A percentile compares a stretch with the other conserved stretches of the same genome.
Evolutionary conservation across 2,888 invertebrate genomes (phyloP).

Genomic region (Cephus nigrinus): DNA sequence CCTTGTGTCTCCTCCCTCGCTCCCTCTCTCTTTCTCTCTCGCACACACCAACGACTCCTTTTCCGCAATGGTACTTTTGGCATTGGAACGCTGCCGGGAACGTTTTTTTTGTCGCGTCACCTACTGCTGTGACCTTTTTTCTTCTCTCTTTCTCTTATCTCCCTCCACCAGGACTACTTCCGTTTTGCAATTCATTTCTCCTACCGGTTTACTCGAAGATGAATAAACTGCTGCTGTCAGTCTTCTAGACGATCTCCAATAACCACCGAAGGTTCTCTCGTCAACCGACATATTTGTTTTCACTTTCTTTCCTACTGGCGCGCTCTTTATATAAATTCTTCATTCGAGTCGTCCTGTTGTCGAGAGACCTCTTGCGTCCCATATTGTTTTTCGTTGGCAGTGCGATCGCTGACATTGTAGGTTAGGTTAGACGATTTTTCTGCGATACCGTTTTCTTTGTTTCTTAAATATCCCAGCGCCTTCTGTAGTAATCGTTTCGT

Average conservation of each 20-base stretch:
- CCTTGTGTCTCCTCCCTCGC: neutral
- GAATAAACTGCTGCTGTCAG: neutral
- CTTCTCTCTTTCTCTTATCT: constrained; percentile 12
- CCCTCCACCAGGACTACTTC: neutral
- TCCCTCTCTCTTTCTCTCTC: too few relatives aligned
- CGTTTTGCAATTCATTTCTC: neutral
- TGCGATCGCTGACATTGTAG: neutral
- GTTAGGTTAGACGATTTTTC: neutral
- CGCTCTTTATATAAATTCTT: neutral
- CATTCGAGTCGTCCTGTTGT: neutral
- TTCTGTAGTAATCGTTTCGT: neutral
- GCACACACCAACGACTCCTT: neutral
- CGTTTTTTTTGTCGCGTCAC: constrained; percentile 28
- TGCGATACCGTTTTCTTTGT: neutral
- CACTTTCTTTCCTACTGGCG: neutral
- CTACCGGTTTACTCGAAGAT: neutral
- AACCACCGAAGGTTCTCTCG: neutral
- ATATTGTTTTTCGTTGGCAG: neutral
- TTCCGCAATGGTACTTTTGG: neutral
- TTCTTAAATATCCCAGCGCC: neutral
- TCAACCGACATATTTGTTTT: neutral
- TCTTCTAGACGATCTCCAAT: neutral
- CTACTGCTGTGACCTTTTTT: constrained; percentile 23
- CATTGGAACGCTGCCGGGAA: constrained; percentile 6
- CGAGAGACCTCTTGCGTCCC: neutral